phyloP scores from a whole-genome alignment of 2,888 invertebrate species.

The Pecten maximus region DNA sequence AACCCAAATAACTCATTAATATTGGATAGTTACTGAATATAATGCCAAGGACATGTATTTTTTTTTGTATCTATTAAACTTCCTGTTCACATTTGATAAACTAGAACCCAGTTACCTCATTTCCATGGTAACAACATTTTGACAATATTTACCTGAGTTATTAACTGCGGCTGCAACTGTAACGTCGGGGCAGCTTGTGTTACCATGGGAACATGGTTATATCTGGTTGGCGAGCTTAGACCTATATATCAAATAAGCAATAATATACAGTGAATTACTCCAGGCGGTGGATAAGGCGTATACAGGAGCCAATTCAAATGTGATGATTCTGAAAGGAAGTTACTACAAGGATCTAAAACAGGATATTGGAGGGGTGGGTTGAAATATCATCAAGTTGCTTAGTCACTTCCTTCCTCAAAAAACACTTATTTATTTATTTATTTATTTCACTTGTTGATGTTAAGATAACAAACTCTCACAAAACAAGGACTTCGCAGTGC shows the following conservation, averaged over 20 bases:
- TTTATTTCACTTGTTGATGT: too few relatives aligned
- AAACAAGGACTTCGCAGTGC: background rate
- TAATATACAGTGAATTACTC: background rate
- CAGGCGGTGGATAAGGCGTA: too few relatives aligned
- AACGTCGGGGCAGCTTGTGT: conserved; percentile 87
- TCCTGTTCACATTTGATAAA: background rate
- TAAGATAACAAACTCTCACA: too few relatives aligned
- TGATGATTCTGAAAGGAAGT: too few relatives aligned
- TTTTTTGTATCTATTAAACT: background rate
- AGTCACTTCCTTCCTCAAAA: too few relatives aligned
- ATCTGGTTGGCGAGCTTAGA: conserved; percentile 87
- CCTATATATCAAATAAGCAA: conserved; percentile 66
- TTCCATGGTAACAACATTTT: background rate
- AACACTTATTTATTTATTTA: too few relatives aligned
- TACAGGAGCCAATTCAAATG: too few relatives aligned
- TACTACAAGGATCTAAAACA: too few relatives aligned
- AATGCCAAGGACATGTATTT: background rate
- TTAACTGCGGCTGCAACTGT: conserved; percentile 90
- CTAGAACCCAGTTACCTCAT: background rate
- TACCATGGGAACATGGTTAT: conserved; percentile 85
- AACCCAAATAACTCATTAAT: background rate
- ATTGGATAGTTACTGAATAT: background rate
- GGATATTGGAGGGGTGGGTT: too few relatives aligned
- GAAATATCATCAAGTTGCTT: too few relatives aligned
- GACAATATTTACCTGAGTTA: conserved; percentile 87